These are phyloP conservation scores for Semibalanus balanoides DNA, from an alignment of 1,140 invertebrate species.

Conservation along the genomic window DNA sequence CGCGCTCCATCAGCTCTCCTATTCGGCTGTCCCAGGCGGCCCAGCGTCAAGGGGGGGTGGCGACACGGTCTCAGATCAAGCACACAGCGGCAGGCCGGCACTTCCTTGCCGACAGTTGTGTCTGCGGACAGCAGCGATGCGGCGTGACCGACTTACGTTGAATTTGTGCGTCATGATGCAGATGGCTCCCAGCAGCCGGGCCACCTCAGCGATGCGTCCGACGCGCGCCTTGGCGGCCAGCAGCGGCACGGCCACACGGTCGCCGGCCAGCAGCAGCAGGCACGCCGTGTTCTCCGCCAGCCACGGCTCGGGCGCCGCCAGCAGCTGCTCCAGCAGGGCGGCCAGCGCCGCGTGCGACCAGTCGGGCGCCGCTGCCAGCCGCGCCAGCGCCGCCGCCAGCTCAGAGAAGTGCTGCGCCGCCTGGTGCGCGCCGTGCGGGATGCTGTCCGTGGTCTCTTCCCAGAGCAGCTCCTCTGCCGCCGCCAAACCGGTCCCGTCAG, in stretches of 20 bases:
- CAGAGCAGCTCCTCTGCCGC: neutral
- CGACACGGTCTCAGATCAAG: too few relatives aligned
- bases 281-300: neutral
- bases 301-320: neutral
- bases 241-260: neutral
- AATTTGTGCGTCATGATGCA: neutral
- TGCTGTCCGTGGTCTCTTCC: neutral
- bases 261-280: constrained; percentile 1
- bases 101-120: too few relatives aligned
- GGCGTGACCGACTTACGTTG: neutral
- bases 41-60: too few relatives aligned
- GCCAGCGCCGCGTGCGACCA: neutral
- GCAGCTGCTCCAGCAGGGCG: neutral
- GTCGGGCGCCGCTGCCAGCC: neutral
- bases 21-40: too few relatives aligned
- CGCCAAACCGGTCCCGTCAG: too few relatives aligned
- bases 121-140: too few relatives aligned
- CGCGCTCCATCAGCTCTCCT: too few relatives aligned
- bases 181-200: neutral
- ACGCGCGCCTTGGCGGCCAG: neutral
- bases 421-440: neutral
- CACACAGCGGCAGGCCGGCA: too few relatives aligned
- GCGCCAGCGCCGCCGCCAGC: neutral
- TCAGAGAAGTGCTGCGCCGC: neutral
- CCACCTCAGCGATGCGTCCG: neutral